Percentiles rank a stretch among this genome's conserved stretches.
These are phyloP conservation scores for Sciurus niger DNA, from an alignment of 2,113 vertebrate species.

Conservation along the genomic window DNA sequence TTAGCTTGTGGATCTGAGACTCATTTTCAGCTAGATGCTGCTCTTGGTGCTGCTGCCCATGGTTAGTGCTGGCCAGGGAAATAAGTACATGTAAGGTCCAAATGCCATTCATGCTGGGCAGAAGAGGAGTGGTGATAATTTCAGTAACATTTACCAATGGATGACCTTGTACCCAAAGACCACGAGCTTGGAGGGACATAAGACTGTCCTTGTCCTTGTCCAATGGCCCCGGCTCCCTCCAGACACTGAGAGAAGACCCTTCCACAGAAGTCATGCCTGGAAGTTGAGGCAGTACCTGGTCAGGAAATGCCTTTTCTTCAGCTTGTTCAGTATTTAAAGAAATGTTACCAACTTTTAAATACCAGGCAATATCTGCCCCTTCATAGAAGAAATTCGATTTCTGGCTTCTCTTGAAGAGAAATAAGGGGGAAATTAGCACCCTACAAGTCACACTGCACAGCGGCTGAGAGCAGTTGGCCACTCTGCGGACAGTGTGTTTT, in stretches of 20 bases:
- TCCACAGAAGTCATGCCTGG: too few species aligned
- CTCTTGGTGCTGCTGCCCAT: too few species aligned
- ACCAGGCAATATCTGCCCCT: neutral
- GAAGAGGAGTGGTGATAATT: neutral
- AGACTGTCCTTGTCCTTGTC: neutral
- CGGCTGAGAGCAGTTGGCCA: neutral
- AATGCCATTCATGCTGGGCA: neutral
- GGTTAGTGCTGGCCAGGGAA: too few species aligned
- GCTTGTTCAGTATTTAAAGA: too few species aligned
- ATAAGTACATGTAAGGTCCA: too few species aligned
- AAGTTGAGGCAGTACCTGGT: neutral
- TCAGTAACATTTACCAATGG: neutral
- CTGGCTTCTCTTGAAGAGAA: neutral
- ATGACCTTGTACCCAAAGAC: neutral
- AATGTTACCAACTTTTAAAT: too few species aligned
- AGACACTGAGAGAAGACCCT: neutral
- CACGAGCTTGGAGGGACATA: neutral
- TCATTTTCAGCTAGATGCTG: too few species aligned
- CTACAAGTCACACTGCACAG: rapidly evolving
- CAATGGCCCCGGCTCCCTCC: neutral
- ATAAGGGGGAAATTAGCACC: neutral
- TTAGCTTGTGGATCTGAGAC: neutral
- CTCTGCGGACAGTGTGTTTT: neutral
- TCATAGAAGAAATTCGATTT: neutral
- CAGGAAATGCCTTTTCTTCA: too few species aligned